Base-by-base conservation (phyloP, 2,113 vertebrate genomes). In the Leptobrachium leishanense region DNA sequence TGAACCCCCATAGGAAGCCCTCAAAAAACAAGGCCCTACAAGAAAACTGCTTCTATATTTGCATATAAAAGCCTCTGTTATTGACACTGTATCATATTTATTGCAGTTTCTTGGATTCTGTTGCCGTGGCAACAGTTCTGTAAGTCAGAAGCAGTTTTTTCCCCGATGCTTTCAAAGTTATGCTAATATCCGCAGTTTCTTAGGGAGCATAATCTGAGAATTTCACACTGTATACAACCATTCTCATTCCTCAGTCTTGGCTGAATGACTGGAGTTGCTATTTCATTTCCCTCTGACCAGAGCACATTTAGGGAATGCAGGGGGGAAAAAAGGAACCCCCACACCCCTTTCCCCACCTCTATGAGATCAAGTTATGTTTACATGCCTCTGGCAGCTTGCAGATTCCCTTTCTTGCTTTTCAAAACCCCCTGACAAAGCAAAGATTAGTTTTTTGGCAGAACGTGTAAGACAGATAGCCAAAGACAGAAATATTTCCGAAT, bases 61-160 rank as follows among this genome's bases (percentile, higher is more conserved):
- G 79, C 84, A 86, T 88, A 84, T 81, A 83, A 88, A 88, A 85
- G 86, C 9, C 84, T 83, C 82, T 43, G 43, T 86, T 90, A 87
- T 86, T 88, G 87, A 88, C 85, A 88, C 82, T 77, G 67, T 85
- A 85, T 88, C 84, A 86, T 90, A 90, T 88, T 87, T 90, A 85
- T 86, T 88, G 86, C 86, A 73, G 75, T 82, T 85, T 86, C 82
- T 81, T 79, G 82, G 74, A 82, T 86, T 86, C 78, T 59, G 88
- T 89, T 88, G 84, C 84, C 82, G 88, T 88, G 85, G 88, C 83
- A 86, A 90, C 88, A 84, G 71, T 73, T 67, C 82, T 75, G 85
- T 84, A 43, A 31, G 77, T 86, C 82, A 81, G 83, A 84, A 88
- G 65, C 82, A 85, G 79, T 87, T 85, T 82, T 39, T 59, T 46